A percentile compares a stretch with the other conserved stretches of the same genome.
Evolutionary conservation across 2,888 invertebrate species (phyloP).

Genomic region (Cecidostiba fungosa): DNA sequence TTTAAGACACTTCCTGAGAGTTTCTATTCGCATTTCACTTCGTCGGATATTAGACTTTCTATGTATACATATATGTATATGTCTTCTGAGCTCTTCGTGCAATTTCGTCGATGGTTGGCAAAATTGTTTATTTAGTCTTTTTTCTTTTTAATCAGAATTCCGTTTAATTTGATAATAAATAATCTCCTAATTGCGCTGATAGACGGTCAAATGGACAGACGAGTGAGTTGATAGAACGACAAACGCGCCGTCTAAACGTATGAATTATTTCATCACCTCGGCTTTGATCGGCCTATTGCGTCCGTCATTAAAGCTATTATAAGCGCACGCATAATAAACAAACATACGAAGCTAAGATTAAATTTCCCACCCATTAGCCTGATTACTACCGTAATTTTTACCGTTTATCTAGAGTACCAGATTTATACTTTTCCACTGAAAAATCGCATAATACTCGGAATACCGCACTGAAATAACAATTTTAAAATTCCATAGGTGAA

Average conservation of each 20-base stretch:
- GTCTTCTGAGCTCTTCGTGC: no score
- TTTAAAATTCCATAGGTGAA: constrained; percentile 56
- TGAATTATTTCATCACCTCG: constrained; percentile 19
- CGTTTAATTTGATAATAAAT: no score
- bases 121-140: background rate
- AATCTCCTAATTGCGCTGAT: no score
- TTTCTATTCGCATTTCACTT: background rate
- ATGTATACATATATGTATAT: no score
- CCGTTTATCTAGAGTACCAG: no score
- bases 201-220: no score
- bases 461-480: background rate
- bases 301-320: constrained; percentile 2
- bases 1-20: background rate
- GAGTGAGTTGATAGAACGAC: background rate
- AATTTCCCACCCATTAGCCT: background rate
- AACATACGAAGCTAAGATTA: background rate
- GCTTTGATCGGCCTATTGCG: constrained; percentile 15
- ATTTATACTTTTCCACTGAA: no score
- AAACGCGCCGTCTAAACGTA: background rate
- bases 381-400: no score
- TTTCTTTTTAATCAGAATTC: background rate
- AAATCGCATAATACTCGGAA: no score
- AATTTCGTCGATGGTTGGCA: background rate
- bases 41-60: background rate
- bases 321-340: background rate